phyloP scores from a whole-genome alignment of 2,797 vertebrate species.

The Ctenosaura bakeri region DNA sequence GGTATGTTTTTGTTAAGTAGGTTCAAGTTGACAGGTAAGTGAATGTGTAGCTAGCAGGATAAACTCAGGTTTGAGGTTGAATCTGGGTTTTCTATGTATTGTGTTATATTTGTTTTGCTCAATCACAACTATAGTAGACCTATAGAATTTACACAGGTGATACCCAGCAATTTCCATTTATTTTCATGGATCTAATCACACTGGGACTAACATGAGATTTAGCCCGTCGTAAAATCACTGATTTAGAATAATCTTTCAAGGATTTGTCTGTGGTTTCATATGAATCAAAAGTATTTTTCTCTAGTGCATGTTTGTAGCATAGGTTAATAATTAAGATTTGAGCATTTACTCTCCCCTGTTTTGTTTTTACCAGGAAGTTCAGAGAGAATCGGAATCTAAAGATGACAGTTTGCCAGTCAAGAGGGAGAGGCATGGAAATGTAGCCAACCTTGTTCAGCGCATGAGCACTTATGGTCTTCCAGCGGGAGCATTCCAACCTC shows the following conservation, averaged over 20 bases:
- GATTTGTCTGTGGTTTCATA: not conserved
- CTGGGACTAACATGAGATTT: not conserved
- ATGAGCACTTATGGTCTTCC: constrained; percentile 94
- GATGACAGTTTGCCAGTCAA: constrained; percentile 81
- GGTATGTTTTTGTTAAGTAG: not conserved
- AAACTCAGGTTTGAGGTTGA: not conserved
- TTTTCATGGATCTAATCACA: not conserved
- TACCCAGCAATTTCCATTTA: too few relatives aligned
- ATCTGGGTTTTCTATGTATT: not conserved
- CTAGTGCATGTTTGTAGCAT: too few relatives aligned
- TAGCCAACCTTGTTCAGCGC: constrained; percentile 94
- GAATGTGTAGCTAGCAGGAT: not conserved
- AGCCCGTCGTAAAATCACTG: not conserved
- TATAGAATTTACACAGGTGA: too few relatives aligned
- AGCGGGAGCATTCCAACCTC: constrained; percentile 90
- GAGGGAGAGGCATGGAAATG: constrained; percentile 90
- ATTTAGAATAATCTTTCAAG: not conserved
- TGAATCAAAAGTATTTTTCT: constrained; percentile 23
- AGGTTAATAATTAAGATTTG: not conserved
- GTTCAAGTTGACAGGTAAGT: not conserved
- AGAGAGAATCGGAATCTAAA: constrained; percentile 88
- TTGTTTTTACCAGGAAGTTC: constrained; percentile 86
- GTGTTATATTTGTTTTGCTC: not conserved
- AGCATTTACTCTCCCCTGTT: not conserved
- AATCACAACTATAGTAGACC: too few relatives aligned